Evolutionary conservation across 2,113 vertebrate species (phyloP).

Genomic region (Sinocyclocheilus anophthalmus): DNA sequence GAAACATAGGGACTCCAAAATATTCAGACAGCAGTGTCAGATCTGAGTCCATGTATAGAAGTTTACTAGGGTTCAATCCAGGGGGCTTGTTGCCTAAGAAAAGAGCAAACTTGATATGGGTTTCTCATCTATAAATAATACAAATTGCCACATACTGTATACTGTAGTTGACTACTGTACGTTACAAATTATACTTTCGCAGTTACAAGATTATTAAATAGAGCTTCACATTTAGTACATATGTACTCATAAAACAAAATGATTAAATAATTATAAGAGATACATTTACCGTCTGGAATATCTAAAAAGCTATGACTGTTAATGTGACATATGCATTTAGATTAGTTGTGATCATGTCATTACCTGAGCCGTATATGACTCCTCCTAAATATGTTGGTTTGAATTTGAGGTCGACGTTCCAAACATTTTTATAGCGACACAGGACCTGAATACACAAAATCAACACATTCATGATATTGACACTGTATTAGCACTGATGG

Average conservation of each 20-base stretch:
- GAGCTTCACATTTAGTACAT: neutral
- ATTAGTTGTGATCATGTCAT: neutral
- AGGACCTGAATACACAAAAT: constrained; percentile 75
- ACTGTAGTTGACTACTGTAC: too few relatives aligned
- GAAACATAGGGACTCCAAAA: constrained; percentile 74
- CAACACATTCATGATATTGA: neutral
- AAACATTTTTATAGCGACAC: constrained; percentile 86
- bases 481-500: neutral
- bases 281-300: neutral
- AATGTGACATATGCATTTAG: neutral
- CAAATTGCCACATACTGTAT: neutral
- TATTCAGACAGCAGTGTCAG: constrained; percentile 72
- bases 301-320: neutral
- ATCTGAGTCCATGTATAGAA: constrained; percentile 77
- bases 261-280: neutral
- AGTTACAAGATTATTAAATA: neutral
- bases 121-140: neutral
- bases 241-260: too few relatives aligned
- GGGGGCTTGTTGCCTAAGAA: constrained; percentile 83
- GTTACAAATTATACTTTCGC: neutral
- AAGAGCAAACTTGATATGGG: neutral
- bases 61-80: constrained; percentile 72
- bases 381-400: constrained; percentile 78
- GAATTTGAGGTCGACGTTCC: constrained; percentile 85
- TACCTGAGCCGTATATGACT: constrained; percentile 85